A percentile compares a stretch with the other conserved stretches of the same genome.
phyloP scores from a whole-genome alignment of 1,140 invertebrate species.

The Belonocnema kinseyi region DNA sequence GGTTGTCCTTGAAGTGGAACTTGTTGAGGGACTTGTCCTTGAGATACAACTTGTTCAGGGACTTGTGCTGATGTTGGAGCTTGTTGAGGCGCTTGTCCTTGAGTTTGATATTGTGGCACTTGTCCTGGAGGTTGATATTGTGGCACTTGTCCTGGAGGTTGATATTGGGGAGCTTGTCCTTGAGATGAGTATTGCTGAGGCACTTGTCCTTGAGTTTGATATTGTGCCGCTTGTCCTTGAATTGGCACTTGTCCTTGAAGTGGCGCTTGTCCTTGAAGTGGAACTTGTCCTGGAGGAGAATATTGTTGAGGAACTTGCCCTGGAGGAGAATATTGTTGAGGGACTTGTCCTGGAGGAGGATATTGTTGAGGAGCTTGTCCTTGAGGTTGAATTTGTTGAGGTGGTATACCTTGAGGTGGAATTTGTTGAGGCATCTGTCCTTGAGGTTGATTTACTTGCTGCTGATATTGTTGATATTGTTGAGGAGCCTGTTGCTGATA shows the following conservation, averaged over 20 bases:
- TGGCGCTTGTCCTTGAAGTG: constrained; percentile 25
- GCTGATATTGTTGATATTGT: constrained; percentile 46
- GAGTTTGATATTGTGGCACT: constrained; percentile 40
- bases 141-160: background rate
- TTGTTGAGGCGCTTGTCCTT: constrained; percentile 47
- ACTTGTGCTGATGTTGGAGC: constrained; percentile 41
- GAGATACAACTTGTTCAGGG: constrained; percentile 36
- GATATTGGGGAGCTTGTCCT: constrained; percentile 37
- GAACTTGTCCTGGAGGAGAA: background rate
- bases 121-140: constrained; percentile 34
- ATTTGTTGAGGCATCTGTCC: constrained; percentile 57
- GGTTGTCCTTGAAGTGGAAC: constrained; percentile 30
- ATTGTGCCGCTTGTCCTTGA: constrained; percentile 36
- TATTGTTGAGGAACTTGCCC: constrained; percentile 35
- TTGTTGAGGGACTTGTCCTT: constrained; percentile 50
- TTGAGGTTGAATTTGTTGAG: constrained; percentile 42
- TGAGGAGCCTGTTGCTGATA: constrained; percentile 54
- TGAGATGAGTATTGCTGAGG: constrained; percentile 39
- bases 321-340: constrained; percentile 36
- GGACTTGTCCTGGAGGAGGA: background rate
- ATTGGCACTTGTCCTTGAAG: constrained; percentile 34
- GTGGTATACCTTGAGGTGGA: constrained; percentile 45
- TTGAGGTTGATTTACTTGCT: no score
- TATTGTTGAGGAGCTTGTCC: constrained; percentile 19
- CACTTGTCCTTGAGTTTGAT: constrained; percentile 35